These are phyloP conservation scores for Arctocebus calabarensis DNA, from an alignment of 2,797 vertebrate species.

Conservation along the genomic window DNA sequence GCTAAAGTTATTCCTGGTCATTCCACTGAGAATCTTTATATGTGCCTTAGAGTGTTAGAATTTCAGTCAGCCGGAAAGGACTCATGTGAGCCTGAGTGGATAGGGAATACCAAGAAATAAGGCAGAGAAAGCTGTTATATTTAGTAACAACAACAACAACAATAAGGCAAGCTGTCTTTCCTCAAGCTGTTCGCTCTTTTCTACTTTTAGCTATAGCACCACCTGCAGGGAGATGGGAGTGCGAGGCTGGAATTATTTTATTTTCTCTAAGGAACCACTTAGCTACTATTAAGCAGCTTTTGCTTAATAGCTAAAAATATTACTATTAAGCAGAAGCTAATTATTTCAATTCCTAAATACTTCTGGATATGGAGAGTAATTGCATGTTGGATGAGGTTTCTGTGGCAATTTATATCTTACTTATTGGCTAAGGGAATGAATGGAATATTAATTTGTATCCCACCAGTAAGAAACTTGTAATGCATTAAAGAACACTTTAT, in stretches of 20 bases:
- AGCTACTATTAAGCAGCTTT: background rate
- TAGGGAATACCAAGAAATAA: slow-evolving; percentile 5
- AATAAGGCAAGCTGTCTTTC: background rate
- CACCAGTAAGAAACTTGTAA: slow-evolving; percentile 17
- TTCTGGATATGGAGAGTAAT: background rate
- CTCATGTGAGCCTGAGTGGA: background rate
- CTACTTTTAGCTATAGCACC: slow-evolving; percentile 28
- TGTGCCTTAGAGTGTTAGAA: slow-evolving; percentile 4
- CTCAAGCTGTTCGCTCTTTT: background rate
- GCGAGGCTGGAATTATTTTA: background rate
- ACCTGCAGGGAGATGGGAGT: slow-evolving; percentile 56
- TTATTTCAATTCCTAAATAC: background rate
- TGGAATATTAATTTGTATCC: slow-evolving; percentile 46
- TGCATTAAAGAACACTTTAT: background rate
- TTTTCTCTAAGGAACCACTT: background rate
- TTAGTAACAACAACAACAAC: background rate
- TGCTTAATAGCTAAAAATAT: background rate
- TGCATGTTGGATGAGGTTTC: background rate
- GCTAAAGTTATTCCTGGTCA: background rate
- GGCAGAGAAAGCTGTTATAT: slow-evolving; percentile 1
- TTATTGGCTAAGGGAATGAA: background rate
- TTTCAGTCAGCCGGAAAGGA: slow-evolving; percentile 46
- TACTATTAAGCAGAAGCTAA: background rate
- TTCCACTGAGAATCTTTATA: background rate
- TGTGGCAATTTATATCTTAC: background rate